These are phyloP conservation scores for Andricus grossulariae DNA, from an alignment of 1,140 invertebrate genomes.

Conservation along the genomic window DNA sequence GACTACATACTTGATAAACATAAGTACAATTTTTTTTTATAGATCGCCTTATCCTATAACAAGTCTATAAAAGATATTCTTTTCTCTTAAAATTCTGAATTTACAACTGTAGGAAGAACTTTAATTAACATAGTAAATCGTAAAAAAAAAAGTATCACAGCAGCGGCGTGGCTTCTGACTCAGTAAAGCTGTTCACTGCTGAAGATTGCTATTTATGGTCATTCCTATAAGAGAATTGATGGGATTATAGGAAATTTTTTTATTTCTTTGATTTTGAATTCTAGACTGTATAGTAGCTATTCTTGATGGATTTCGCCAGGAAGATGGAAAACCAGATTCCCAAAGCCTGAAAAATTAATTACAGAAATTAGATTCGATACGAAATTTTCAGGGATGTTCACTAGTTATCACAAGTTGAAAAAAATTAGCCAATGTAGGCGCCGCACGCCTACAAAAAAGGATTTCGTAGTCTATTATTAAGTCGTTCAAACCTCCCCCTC, in stretches of 20 bases:
- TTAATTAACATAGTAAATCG: neutral
- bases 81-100: neutral
- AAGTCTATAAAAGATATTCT: conserved; percentile 11
- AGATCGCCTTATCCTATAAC: neutral
- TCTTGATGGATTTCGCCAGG: conserved; percentile 79
- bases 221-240: neutral
- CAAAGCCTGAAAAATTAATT: conserved; percentile 75
- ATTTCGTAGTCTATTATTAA: too few relatives aligned
- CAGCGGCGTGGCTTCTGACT: neutral
- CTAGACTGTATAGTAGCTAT: conserved; percentile 79
- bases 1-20: neutral
- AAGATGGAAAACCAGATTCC: conserved; percentile 82
- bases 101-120: neutral
- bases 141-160: conserved; percentile 7
- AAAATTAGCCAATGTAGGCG: too few relatives aligned
- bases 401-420: too few relatives aligned
- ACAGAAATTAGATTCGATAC: neutral
- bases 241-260: neutral
- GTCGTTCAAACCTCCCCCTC: too few relatives aligned
- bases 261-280: neutral
- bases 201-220: neutral
- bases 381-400: too few relatives aligned
- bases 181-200: neutral
- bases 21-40: neutral
- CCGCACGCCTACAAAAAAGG: too few relatives aligned